These are phyloP conservation scores for Rotaria magnacalcarata DNA, from an alignment of 2,888 invertebrate species.

Conservation along the genomic window DNA sequence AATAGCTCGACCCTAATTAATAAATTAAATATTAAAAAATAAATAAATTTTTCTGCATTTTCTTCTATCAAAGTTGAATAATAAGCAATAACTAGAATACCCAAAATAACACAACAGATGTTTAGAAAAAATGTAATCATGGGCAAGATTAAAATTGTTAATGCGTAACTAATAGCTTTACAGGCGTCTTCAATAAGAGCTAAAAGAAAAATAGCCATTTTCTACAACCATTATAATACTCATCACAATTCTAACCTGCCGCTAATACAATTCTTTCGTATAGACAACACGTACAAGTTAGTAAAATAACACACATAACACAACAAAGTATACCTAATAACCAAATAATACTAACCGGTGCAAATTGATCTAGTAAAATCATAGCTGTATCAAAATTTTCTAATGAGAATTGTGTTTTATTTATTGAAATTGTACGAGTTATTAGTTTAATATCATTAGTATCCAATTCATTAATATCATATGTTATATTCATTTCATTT, in stretches of 20 bases:
- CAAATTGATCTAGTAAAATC: background rate
- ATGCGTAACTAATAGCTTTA: background rate
- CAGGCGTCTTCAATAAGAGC: background rate
- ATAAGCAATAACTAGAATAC: background rate
- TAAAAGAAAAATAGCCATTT: background rate
- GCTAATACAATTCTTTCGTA: background rate
- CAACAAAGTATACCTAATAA: background rate
- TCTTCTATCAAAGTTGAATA: background rate
- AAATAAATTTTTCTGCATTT: no score
- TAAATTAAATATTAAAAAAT: background rate
- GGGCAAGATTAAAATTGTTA: background rate
- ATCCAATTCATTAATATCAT: background rate
- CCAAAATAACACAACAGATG: background rate
- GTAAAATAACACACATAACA: background rate
- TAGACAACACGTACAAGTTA: background rate
- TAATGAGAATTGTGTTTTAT: background rate
- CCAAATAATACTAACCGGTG: background rate
- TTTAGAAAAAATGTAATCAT: background rate
- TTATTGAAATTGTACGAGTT: background rate
- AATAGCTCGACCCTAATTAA: background rate
- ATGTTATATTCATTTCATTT: background rate
- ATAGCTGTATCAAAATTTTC: background rate
- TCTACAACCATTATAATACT: no score
- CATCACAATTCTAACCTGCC: background rate
- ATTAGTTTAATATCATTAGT: background rate